Percentiles rank a stretch among this genome's conserved stretches.
Evolutionary conservation across 1,140 invertebrate genomes (phyloP).

Genomic region (Pogonomyrmex californicus): DNA sequence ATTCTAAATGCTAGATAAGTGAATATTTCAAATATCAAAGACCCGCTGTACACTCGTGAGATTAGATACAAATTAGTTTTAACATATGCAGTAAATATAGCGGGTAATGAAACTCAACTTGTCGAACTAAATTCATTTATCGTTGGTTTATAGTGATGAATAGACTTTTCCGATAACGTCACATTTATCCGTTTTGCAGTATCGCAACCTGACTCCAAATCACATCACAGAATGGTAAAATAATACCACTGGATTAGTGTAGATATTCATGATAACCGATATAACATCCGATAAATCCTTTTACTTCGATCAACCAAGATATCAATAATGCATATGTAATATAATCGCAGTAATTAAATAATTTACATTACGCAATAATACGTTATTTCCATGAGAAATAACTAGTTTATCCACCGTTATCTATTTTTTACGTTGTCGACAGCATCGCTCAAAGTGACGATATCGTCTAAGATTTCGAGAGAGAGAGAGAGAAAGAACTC

Average conservation of each 20-base stretch:
- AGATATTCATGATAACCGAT: not conserved
- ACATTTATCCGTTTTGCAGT: not conserved
- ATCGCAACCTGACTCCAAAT: constrained; percentile 11
- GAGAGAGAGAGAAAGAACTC: not conserved
- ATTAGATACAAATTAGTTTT: not conserved
- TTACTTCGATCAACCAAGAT: constrained; percentile 10
- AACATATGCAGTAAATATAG: not conserved
- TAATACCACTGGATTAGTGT: constrained; percentile 6
- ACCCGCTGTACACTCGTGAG: too few relatives aligned
- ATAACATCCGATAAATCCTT: constrained; percentile 19
- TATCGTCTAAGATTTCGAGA: not conserved
- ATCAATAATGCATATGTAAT: not conserved
- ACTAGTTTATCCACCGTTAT: not conserved
- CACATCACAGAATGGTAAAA: constrained; percentile 7
- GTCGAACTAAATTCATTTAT: constrained; percentile 29
- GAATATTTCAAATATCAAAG: not conserved
- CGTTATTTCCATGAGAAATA: not conserved
- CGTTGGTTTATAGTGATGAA: constrained; percentile 11
- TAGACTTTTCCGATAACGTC: constrained; percentile 12
- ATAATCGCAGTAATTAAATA: not conserved
- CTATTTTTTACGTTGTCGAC: not conserved
- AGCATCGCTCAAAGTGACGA: not conserved
- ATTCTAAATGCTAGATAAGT: not conserved
- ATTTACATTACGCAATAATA: not conserved
- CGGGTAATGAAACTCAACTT: constrained; percentile 27